Evolutionary conservation across 2,888 invertebrate species (phyloP), one percentile per base, ranked within the genome.

Genomic region (Notodonta dromedarius): DNA sequence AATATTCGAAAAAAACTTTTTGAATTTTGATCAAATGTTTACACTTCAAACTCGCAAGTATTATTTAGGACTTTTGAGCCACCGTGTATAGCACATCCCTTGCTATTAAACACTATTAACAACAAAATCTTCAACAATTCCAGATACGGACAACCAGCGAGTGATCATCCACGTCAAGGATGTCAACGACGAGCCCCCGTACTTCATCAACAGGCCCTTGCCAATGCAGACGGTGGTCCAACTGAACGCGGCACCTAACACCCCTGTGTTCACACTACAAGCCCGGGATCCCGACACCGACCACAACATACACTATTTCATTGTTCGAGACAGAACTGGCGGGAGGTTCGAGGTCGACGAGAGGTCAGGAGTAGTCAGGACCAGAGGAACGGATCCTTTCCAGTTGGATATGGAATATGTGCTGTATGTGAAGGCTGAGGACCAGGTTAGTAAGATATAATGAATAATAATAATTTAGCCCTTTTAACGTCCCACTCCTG

Each of bases 201-300:
- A 98, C 89, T 99, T 99, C 94, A 97, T 99, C 93, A 99, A 99
- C 93, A 96, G 98, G 2, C 99, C 99, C 0, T 93, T 98, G 70
- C 99, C 99, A 16, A 99, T 99, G 98, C 98, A 99, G 90, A 98
- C 99, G 0, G 98, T 99, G 65, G 98, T 99, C 0, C 98, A 99
- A 83, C 95, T 98, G 59, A 99, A 99, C 86, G 98, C 99, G 5
- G 97, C 98, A 5, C 97, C 98, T 50, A 99, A 98, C 87, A 98
- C 98, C 0, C 98, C 98, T 6, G 98, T 99, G 5, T 99, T 98
- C 91, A 98, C 98, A n/a, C 95, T 99, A 39, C 98, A 98, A 87
- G 99, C 99, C 14, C 94, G 98, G 71, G 99, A 99, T 88, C 99
- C 99, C 4, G 98, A 99, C 85, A 98, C 98, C 0, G 98, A 98